phyloP scores from a whole-genome alignment of 2,113 vertebrate species.

The Manacus vitellinus region DNA sequence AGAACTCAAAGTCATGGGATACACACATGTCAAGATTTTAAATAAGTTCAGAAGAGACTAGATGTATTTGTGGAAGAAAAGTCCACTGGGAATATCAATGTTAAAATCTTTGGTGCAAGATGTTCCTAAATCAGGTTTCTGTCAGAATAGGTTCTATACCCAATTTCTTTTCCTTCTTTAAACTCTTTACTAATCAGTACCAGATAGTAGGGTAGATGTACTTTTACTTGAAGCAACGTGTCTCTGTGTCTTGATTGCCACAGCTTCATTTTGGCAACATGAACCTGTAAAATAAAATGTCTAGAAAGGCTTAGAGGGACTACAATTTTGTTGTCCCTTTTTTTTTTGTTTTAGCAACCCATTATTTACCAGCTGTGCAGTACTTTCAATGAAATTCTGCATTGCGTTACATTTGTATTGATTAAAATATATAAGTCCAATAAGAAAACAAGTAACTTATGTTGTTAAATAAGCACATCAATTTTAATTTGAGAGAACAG shows the following conservation, averaged over 20 bases:
- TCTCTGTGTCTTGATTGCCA: neutral
- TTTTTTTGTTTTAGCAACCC: neutral
- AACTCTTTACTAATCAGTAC: neutral
- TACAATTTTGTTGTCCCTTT: neutral
- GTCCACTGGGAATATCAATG: neutral
- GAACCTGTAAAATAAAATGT: neutral
- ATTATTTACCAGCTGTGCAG: neutral
- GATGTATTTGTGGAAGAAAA: neutral
- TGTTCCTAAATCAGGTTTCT: neutral
- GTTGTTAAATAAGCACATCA: neutral
- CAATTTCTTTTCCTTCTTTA: neutral
- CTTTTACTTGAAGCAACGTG: neutral
- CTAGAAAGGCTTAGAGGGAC: neutral
- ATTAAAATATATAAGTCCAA: neutral
- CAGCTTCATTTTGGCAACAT: neutral
- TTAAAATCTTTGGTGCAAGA: neutral
- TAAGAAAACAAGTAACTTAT: neutral
- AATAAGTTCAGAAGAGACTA: neutral
- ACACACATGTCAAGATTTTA: neutral
- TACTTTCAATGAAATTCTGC: neutral
- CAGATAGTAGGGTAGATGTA: neutral
- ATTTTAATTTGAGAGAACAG: neutral
- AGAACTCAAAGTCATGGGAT: neutral
- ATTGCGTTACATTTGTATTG: neutral
- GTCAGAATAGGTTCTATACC: neutral